Percentiles rank a stretch among this genome's conserved stretches.
These are phyloP conservation scores for Drosophila ustulata DNA, from an alignment of 2,888 invertebrate genomes.

Conservation along the genomic window DNA sequence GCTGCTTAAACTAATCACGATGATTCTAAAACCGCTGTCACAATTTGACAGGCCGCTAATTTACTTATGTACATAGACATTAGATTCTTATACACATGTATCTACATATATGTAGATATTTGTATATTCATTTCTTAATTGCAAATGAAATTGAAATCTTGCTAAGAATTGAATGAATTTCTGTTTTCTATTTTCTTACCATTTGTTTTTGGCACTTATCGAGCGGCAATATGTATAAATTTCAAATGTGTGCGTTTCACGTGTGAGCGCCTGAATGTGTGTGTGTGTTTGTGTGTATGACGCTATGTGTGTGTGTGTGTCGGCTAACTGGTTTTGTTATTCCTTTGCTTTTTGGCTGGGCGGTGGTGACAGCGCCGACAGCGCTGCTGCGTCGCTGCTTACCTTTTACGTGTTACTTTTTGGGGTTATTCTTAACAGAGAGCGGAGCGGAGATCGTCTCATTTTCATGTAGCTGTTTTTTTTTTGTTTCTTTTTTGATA, in stretches of 20 bases:
- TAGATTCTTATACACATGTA: background rate
- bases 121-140: constrained; percentile 36
- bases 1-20: constrained; percentile 9
- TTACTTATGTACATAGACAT: background rate
- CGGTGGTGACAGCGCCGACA: constrained; percentile 36
- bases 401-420: constrained; percentile 72
- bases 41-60: background rate
- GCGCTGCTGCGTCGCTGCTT: constrained; percentile 49
- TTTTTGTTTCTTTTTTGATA: constrained; percentile 46
- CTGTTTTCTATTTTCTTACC: constrained; percentile 48
- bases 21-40: background rate
- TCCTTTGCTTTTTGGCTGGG: constrained; percentile 54
- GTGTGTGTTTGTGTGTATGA: constrained; percentile 19
- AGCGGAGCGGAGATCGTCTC: constrained; percentile 47
- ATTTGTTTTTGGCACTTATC: constrained; percentile 53
- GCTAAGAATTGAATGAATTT: constrained; percentile 62
- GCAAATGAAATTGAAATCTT: constrained; percentile 68
- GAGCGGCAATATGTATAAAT: constrained; percentile 45
- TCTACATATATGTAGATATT: constrained; percentile 14
- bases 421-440: constrained; percentile 74
- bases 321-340: constrained; percentile 73
- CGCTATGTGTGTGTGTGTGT: constrained; percentile 41
- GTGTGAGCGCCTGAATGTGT: constrained; percentile 13
- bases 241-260: constrained; percentile 36
- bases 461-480: constrained; percentile 66